Conservation (phyloP, 1,140 invertebrate genomes). For the Maniola jurtina region DNA sequence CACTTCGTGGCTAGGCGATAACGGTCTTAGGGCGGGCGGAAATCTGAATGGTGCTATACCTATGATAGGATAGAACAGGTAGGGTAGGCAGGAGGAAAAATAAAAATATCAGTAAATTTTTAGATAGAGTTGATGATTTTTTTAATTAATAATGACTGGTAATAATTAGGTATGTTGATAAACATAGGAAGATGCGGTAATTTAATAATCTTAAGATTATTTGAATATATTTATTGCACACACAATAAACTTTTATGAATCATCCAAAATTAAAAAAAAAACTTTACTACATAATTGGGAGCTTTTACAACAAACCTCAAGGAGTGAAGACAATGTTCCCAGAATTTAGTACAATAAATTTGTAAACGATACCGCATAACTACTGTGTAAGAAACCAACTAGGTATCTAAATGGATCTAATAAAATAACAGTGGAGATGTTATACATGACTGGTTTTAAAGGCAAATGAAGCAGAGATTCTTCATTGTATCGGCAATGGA, state of each 20-base stretch:
- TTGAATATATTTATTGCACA: conserved; percentile 8
- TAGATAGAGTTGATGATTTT: too few species aligned
- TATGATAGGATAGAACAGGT: too few species aligned
- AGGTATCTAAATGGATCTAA: background rate
- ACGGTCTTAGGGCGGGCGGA: too few species aligned
- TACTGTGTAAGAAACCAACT: conserved; percentile 52
- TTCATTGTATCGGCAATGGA: conserved; percentile 14
- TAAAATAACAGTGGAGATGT: background rate
- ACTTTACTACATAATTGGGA: conserved; percentile 57
- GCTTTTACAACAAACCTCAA: conserved; percentile 61
- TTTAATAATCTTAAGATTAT: conserved; percentile 5
- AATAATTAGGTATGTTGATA: background rate
- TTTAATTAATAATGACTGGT: too few species aligned
- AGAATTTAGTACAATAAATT: conserved; percentile 68
- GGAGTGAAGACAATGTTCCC: conserved; percentile 60
- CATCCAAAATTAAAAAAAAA: conserved; percentile 31
- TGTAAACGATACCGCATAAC: conserved; percentile 75
- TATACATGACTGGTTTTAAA: background rate
- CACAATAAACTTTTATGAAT: conserved; percentile 20
- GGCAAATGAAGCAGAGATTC: background rate
- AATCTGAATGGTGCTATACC: too few species aligned
- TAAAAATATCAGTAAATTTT: too few species aligned
- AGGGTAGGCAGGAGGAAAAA: too few species aligned
- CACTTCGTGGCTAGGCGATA: too few species aligned
- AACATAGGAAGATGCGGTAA: background rate